Evolutionary conservation across 2,113 vertebrate species (phyloP).

Genomic region (Atractosteus spatula): DNA sequence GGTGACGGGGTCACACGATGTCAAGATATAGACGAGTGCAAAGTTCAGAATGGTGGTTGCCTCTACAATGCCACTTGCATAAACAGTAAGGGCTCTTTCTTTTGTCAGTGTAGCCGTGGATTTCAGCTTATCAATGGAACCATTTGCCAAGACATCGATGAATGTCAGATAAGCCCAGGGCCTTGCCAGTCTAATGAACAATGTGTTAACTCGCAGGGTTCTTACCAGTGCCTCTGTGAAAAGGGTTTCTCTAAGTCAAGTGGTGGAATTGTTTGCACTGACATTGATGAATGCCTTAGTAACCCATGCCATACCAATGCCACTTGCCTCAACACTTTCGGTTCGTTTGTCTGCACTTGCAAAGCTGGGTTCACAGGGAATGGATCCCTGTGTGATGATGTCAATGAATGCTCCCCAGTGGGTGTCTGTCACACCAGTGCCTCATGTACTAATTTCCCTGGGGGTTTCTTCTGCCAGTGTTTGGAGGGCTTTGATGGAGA

Average conservation of each 20-base stretch:
- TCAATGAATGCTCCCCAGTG: constrained; percentile 59
- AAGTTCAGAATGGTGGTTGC: constrained; percentile 65
- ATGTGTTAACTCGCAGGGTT: constrained; percentile 66
- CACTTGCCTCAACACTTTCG: constrained; percentile 64
- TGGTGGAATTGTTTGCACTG: constrained; percentile 52
- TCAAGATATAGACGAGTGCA: constrained; percentile 69
- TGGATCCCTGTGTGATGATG: constrained; percentile 59
- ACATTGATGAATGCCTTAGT: constrained; percentile 62
- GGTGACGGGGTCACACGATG: constrained; percentile 64
- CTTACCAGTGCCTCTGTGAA: constrained; percentile 61
- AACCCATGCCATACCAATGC: constrained; percentile 64
- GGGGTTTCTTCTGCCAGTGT: constrained; percentile 65
- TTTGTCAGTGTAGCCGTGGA: constrained; percentile 58
- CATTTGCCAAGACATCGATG: constrained; percentile 67
- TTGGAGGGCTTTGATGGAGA: constrained; percentile 62
- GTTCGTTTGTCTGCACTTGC: constrained; percentile 66
- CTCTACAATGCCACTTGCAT: constrained; percentile 56
- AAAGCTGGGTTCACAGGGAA: constrained; percentile 63
- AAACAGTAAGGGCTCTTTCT: constrained; percentile 67
- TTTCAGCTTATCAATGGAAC: constrained; percentile 61
- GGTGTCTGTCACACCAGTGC: constrained; percentile 53
- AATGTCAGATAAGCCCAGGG: constrained; percentile 47
- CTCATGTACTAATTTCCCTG: constrained; percentile 57
- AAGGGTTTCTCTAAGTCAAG: constrained; percentile 55
- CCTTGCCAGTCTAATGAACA: constrained; percentile 60